Percentiles rank a stretch among this genome's conserved stretches.
phyloP scores from a whole-genome alignment of 1,140 invertebrate species.

The Chironomus striatipennis region DNA sequence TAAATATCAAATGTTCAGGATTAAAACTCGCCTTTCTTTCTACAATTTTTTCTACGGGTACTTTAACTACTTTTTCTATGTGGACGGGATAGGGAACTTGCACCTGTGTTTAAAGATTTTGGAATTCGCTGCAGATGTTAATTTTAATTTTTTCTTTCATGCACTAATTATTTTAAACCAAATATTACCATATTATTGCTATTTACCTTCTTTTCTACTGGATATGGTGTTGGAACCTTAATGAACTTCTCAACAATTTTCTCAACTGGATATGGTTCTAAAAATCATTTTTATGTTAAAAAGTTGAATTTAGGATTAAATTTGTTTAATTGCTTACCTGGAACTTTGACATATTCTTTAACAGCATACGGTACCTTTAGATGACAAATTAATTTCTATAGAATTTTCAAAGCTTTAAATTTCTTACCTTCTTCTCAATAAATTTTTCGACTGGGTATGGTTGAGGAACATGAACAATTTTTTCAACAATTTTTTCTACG shows the following conservation, averaged over 20 bases:
- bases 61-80: slow-evolving; percentile 43
- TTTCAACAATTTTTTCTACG: slow-evolving; percentile 28
- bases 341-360: slow-evolving; percentile 14
- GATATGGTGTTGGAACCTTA: slow-evolving; percentile 49
- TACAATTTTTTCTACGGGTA: slow-evolving; percentile 40
- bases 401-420: neutral
- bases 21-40: slow-evolving; percentile 38
- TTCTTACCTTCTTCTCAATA: slow-evolving; percentile 9
- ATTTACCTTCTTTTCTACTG: slow-evolving; percentile 43
- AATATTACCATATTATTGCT: neutral
- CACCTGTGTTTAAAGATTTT: slow-evolving; percentile 30
- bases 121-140: slow-evolving; percentile 2
- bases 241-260: slow-evolving; percentile 41
- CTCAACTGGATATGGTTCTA: slow-evolving; percentile 33
- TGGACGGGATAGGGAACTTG: slow-evolving; percentile 40
- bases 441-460: neutral
- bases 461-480: slow-evolving; percentile 38
- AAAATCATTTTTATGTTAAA: neutral
- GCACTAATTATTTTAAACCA: neutral
- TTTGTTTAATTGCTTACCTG: neutral
- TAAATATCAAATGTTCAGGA: neutral
- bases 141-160: neutral
- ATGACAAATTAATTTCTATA: neutral
- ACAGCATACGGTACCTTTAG: slow-evolving; percentile 26
- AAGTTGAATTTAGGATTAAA: neutral